These are phyloP conservation scores for Paradoxurus hermaphroditus DNA, from an alignment of 2,113 vertebrate genomes.

Conservation along the genomic window DNA sequence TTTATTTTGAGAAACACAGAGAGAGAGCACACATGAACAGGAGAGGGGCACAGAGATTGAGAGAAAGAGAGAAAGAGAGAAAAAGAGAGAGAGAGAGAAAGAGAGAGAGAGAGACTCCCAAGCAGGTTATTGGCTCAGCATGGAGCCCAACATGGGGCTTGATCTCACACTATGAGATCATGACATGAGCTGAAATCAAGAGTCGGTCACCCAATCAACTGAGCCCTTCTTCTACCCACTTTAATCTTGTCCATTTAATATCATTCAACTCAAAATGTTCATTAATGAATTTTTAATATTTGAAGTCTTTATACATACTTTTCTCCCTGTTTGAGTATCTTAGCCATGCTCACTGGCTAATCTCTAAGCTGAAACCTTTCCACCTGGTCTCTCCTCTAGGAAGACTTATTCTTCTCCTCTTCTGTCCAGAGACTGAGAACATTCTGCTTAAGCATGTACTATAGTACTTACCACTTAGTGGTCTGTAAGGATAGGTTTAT, in stretches of 20 bases:
- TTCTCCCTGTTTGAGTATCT: neutral
- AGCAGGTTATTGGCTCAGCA: too few relatives aligned
- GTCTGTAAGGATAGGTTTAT: neutral
- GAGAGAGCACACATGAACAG: too few relatives aligned
- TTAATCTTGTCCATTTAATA: neutral
- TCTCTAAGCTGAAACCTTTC: neutral
- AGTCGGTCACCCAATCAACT: too few relatives aligned
- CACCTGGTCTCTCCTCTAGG: neutral
- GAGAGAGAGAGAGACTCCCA: too few relatives aligned
- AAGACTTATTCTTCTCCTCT: neutral
- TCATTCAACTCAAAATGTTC: neutral
- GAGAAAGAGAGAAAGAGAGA: too few relatives aligned
- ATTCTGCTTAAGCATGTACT: neutral
- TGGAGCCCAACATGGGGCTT: too few relatives aligned
- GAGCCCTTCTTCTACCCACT: neutral
- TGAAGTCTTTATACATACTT: neutral
- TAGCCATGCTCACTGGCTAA: neutral
- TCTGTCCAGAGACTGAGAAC: neutral
- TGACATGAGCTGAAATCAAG: too few relatives aligned
- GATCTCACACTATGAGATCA: too few relatives aligned
- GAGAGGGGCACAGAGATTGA: too few relatives aligned
- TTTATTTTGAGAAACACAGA: too few relatives aligned
- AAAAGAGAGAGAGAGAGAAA: too few relatives aligned
- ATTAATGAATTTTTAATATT: neutral
- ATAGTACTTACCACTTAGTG: neutral